A percentile compares a stretch with the other conserved stretches of the same genome.
These are phyloP conservation scores for Anadara kagoshimensis DNA, from an alignment of 1,140 invertebrate genomes.

Conservation along the genomic window DNA sequence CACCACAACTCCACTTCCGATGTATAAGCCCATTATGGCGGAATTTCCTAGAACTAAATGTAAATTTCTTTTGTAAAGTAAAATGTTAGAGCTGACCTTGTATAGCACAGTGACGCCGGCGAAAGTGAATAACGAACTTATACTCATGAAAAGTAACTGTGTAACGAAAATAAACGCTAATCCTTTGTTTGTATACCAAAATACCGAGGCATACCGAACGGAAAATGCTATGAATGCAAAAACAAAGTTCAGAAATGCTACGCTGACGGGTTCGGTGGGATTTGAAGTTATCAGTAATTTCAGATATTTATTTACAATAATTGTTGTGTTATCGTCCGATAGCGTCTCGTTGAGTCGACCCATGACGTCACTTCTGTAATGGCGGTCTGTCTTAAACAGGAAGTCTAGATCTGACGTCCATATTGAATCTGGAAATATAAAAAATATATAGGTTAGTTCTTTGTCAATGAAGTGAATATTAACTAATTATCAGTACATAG, in stretches of 20 bases:
- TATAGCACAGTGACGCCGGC: slow-evolving; percentile 57
- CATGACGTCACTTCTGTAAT: slow-evolving; percentile 44
- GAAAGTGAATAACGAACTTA: slow-evolving; percentile 56
- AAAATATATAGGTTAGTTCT: no score
- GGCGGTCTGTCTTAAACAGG: slow-evolving; percentile 49
- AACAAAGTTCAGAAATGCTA: slow-evolving; percentile 62
- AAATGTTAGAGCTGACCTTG: slow-evolving; percentile 54
- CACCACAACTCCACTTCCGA: slow-evolving; percentile 52
- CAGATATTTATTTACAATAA: background rate
- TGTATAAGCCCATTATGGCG: slow-evolving; percentile 49
- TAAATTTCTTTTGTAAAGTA: slow-evolving; percentile 41
- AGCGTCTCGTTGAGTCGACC: slow-evolving; percentile 43
- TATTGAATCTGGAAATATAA: slow-evolving; percentile 49
- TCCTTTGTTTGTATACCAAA: slow-evolving; percentile 66
- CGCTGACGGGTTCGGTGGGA: slow-evolving; percentile 26
- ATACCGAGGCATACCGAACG: slow-evolving; percentile 62
- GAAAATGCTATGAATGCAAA: slow-evolving; percentile 52
- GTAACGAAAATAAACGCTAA: slow-evolving; percentile 56
- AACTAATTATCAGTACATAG: no score
- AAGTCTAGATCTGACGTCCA: slow-evolving; percentile 63
- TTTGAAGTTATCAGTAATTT: slow-evolving; percentile 31
- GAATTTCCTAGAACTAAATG: slow-evolving; percentile 40
- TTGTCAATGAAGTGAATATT: no score
- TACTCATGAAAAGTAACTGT: slow-evolving; percentile 54
- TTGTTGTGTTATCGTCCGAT: slow-evolving; percentile 24